A percentile compares a stretch with the other conserved stretches of the same genome.
Conservation (phyloP, 2,113 vertebrate genomes). For the Brienomyrus brachyistius region DNA sequence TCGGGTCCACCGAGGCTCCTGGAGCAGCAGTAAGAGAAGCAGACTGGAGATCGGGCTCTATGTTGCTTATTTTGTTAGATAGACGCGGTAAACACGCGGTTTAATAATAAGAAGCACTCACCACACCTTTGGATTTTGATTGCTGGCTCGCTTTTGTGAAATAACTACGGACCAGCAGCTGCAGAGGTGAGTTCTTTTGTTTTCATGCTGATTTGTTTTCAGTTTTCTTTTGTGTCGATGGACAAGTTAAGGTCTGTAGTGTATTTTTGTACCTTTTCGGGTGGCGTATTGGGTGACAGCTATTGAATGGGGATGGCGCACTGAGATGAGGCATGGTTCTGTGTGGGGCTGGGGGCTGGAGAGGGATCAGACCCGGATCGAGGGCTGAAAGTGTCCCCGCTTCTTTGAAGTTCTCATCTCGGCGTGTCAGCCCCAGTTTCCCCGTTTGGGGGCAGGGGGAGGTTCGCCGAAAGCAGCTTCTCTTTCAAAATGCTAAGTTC, state of each 20-base stretch:
- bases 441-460: neutral
- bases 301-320: neutral
- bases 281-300: neutral
- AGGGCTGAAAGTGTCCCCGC: neutral
- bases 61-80: neutral
- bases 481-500: neutral
- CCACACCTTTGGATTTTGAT: constrained; percentile 2
- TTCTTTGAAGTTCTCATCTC: constrained; percentile 13
- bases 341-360: neutral
- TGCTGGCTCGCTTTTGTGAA: neutral
- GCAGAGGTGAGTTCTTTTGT: neutral
- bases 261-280: neutral
- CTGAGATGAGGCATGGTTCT: neutral
- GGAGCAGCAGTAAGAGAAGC: neutral
- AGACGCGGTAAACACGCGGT: neutral
- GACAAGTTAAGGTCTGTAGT: neutral
- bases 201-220: neutral
- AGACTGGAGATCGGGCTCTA: neutral
- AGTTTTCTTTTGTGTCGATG: neutral
- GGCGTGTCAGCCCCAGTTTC: neutral
- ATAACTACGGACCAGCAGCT: neutral
- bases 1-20: neutral
- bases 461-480: neutral
- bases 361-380: neutral
- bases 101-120: neutral